Evolutionary conservation across 2,113 vertebrate species (phyloP), one percentile per base, ranked within the genome.

Genomic region (Ptilonorhynchus violaceus): DNA sequence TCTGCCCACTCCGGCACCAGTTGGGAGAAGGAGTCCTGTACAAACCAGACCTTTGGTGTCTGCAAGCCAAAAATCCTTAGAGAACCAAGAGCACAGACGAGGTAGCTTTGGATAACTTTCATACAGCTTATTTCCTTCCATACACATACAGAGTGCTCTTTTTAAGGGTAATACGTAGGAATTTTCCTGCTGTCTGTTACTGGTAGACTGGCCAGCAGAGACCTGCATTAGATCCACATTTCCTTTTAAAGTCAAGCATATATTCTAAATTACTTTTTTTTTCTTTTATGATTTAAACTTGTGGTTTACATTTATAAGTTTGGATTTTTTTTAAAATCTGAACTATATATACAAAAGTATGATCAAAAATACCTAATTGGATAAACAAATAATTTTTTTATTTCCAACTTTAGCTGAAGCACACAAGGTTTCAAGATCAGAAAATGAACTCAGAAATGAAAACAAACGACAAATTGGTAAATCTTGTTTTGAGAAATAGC

Each of bases 41-140:
- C 96, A 96, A 67, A 83, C 98, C 93, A 98, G 98, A 91, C 96
- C 98, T 92, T 96, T 98, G 88, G 96, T 98, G 79, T 96, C 98
- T 67, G 75, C 98, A 85, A 98, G 92, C 96, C 99, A 99, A 93
- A 99, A 99, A 96, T 97, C 99, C 3, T 93, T 98, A 49, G 99
- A 99, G 89, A 98, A 94, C 92, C 98, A 98, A 64, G 99, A 99
- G 94, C 99, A 99, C 97, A 98, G 99, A 88, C 98, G 98, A 97
- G 98, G 99, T 99, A 97, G 69, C 66, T 93, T 84, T 53, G 93
- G 67, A 37, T 35, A 35, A 28, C 77, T 94, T 63, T 97, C 84
- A 23, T 44, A 74, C 41, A 9, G 46, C 37, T 74, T 18, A 8
- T 81, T 82, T 92, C 90, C 46, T 86, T 78, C 33, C 47, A 31